Conservation (phyloP, 2,888 invertebrate species). For the Lacanobia wlatinum region DNA sequence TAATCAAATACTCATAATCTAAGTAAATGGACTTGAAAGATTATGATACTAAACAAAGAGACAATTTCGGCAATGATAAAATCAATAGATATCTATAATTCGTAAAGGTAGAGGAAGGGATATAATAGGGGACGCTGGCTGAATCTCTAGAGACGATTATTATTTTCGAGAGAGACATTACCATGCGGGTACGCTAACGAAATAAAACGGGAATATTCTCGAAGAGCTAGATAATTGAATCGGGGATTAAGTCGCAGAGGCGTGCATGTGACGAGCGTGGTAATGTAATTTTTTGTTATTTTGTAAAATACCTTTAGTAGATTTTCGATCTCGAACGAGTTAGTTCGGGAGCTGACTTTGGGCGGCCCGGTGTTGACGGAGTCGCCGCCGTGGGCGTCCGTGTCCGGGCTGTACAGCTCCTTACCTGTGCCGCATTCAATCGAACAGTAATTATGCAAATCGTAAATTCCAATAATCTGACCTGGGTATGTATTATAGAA, state of each 20-base stretch:
- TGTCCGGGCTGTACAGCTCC: constrained; percentile 93
- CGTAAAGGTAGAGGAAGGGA: constrained; percentile 67
- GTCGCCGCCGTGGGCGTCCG: constrained; percentile 83
- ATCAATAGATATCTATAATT: constrained; percentile 68
- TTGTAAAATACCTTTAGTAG: constrained; percentile 92
- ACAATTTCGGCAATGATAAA: constrained; percentile 50
- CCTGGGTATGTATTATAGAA: not conserved
- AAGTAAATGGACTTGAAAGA: constrained; percentile 29
- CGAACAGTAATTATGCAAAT: constrained; percentile 8
- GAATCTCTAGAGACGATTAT: constrained; percentile 77
- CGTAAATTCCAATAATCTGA: constrained; percentile 1
- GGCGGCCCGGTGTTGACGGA: constrained; percentile 82
- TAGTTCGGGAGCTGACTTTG: constrained; percentile 95
- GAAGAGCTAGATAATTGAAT: constrained; percentile 78
- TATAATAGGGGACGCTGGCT: constrained; percentile 68
- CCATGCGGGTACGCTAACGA: constrained; percentile 78
- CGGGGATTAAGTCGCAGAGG: constrained; percentile 74
- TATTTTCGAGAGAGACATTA: constrained; percentile 80
- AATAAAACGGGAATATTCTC: constrained; percentile 77
- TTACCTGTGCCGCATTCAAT: constrained; percentile 89
- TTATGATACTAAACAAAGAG: constrained; percentile 36
- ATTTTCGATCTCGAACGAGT: constrained; percentile 98
- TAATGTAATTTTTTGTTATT: constrained; percentile 64
- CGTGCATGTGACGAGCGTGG: constrained; percentile 69
- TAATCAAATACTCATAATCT: constrained; percentile 3